Base-by-base conservation (phyloP, 2,888 invertebrate genomes). In the Deladenus siricidicola region DNA sequence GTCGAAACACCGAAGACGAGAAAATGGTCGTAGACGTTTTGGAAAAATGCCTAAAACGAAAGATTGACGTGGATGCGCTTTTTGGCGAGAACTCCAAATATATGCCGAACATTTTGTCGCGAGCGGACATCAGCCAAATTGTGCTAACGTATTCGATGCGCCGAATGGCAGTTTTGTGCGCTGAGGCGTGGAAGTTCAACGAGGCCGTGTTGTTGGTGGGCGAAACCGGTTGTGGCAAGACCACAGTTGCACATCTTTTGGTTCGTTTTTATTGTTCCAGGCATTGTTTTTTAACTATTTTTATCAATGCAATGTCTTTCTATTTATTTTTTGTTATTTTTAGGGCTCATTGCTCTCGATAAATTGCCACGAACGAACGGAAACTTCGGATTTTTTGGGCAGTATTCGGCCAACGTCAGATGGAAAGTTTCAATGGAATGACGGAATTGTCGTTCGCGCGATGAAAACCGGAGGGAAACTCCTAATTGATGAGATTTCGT, bases 351-450 rank as follows among this genome's bases (percentile, higher is more conserved):
- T 85, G 56, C 82, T 96, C 43, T 83, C 87, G 57, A 86, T 89
- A 43, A 99, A 96, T 81, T 99, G 98, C 81, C 98, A 99, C 78
- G 90, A 96, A 88, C 90, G 98, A 78, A 92, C 94, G 0, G 99
- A 99, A 81, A 90, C 93, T 69, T 88, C 94, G 0, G 98, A 99
- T 80, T 96, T 98, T 79, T 83, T 99, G 21, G 98, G 99, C 44
- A 90, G 93, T 21, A 82, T 99, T 8, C 83, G 98, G 68, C 98
- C 98, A 0, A 88, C 89, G 17, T 54, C 63, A 6, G 67, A 69
- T 52, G 76, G 75, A 55, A 68, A 67, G 56, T 73, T 58, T 48
- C 58, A 51, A 28, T 99, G 98, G 98, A 86, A 88, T 0, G 92
- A 99, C 80, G 99, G 99, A 0, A 92, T 94, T 0, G 83, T 99